These are phyloP conservation scores for Norana najaformis DNA, from an alignment of 2,888 invertebrate genomes.

Conservation along the genomic window DNA sequence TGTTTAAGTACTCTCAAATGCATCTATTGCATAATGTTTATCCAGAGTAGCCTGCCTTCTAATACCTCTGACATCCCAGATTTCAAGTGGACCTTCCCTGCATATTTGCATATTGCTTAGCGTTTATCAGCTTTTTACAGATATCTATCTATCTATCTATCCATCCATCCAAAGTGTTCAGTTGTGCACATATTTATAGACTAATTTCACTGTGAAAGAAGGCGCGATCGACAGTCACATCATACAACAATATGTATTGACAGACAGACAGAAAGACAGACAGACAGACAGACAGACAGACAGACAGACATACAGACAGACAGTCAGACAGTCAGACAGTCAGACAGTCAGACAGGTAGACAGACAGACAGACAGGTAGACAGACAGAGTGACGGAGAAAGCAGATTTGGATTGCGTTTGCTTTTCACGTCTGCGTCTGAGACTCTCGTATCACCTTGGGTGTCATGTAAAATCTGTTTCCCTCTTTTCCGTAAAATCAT, in stretches of 20 bases:
- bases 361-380: too few relatives aligned
- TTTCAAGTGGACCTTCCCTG: background rate
- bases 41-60: background rate
- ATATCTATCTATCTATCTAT: background rate
- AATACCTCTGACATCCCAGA: background rate
- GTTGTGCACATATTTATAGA: background rate
- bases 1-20: background rate
- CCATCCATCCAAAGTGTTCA: too few relatives aligned
- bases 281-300: background rate
- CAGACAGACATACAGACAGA: fast-evolving
- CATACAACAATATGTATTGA: background rate
- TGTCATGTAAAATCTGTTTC: too few relatives aligned
- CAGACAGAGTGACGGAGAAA: too few relatives aligned
- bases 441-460: too few relatives aligned
- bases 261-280: background rate
- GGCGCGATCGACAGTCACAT: background rate
- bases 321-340: too few relatives aligned
- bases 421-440: too few relatives aligned
- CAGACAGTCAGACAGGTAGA: too few relatives aligned
- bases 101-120: background rate
- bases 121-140: background rate
- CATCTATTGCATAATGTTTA: background rate
- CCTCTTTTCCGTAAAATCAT: too few relatives aligned
- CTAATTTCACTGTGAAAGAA: background rate
- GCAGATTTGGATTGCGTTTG: too few relatives aligned